Evolutionary conservation across 2,888 invertebrate genomes (phyloP).

Genomic region (Bellardia pandia): DNA sequence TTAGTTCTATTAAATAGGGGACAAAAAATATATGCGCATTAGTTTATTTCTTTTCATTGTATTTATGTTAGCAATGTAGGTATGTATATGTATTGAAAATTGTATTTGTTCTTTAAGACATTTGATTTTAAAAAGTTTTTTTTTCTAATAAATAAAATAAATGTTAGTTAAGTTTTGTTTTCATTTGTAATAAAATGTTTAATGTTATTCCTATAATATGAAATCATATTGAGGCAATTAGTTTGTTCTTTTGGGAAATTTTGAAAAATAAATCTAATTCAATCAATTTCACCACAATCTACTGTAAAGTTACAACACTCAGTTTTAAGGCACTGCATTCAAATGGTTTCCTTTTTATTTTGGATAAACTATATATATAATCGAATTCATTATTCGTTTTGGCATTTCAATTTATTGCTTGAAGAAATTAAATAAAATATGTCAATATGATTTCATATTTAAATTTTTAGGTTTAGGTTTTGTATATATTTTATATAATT

Average conservation of each 20-base stretch:
- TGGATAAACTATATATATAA: constrained; percentile 20
- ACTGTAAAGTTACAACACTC: constrained; percentile 63
- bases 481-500: constrained; percentile 19
- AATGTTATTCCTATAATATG: constrained; percentile 38
- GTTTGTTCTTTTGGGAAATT: constrained; percentile 29
- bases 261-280: constrained; percentile 28
- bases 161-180: constrained; percentile 51
- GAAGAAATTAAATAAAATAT: constrained; percentile 8
- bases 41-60: constrained; percentile 3
- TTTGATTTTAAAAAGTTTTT: constrained; percentile 54
- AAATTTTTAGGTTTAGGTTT: constrained; percentile 29
- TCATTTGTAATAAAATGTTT: constrained; percentile 16
- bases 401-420: constrained; percentile 18
- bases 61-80: background rate
- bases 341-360: constrained; percentile 48
- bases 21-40: constrained; percentile 57
- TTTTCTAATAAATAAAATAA: constrained; percentile 61
- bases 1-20: constrained; percentile 48
- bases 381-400: constrained; percentile 4
- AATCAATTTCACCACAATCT: constrained; percentile 57
- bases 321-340: constrained; percentile 72
- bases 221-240: constrained; percentile 67
- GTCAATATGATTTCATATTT: constrained; percentile 67
- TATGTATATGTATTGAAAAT: constrained; percentile 9
- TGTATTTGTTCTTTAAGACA: constrained; percentile 60